Percentiles rank a stretch among this genome's conserved stretches.
Conservation (phyloP, 2,888 invertebrate genomes). For the Scaeva pyrastri region DNA sequence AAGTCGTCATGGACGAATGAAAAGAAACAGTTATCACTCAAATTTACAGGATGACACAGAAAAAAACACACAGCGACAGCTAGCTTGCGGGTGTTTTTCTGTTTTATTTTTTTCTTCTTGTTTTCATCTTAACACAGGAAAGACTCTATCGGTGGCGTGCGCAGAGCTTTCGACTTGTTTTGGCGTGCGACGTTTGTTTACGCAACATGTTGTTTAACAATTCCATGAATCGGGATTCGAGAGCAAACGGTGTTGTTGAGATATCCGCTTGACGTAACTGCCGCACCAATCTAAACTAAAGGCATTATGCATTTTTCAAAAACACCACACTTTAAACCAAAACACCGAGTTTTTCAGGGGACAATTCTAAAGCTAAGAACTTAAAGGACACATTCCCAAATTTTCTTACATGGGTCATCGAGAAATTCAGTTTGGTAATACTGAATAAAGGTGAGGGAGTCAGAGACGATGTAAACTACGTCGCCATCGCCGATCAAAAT, state of each 20-base stretch:
- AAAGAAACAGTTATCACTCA: slow-evolving; percentile 34
- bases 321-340: slow-evolving; percentile 5
- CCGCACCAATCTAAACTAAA: slow-evolving; percentile 4
- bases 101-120: neutral
- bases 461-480: slow-evolving; percentile 57
- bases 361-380: neutral
- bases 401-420: slow-evolving; percentile 52
- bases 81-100: slow-evolving; percentile 28
- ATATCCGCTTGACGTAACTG: slow-evolving; percentile 71
- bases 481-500: slow-evolving; percentile 31
- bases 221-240: neutral
- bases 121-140: neutral
- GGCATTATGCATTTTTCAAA: slow-evolving; percentile 44
- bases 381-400: neutral
- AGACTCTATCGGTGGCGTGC: neutral
- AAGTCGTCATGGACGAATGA: slow-evolving; percentile 59
- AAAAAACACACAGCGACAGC: slow-evolving; percentile 31
- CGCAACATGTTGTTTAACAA: slow-evolving; percentile 69
- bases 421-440: slow-evolving; percentile 42
- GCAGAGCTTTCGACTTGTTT: slow-evolving; percentile 59
- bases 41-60: slow-evolving; percentile 30
- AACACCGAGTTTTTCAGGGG: slow-evolving; percentile 11
- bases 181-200: slow-evolving; percentile 62
- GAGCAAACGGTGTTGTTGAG: slow-evolving; percentile 67
- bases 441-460: slow-evolving; percentile 49